Conservation (phyloP, 2,888 invertebrate genomes). For the Cacoxenus indagator region DNA sequence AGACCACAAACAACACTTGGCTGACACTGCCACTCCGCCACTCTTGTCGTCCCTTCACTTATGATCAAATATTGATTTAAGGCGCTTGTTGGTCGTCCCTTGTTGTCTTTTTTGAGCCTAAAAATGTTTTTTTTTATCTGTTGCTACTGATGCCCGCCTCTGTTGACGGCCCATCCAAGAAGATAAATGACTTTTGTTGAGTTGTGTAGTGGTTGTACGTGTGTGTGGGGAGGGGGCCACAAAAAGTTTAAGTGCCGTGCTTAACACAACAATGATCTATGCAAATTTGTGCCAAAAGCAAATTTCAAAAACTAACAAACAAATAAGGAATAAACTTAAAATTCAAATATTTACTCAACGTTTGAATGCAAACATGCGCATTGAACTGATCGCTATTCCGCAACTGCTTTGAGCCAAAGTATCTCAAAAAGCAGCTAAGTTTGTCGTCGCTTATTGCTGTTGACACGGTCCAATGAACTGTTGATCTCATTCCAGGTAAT, state of each 20-base stretch:
- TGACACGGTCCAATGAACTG: not conserved
- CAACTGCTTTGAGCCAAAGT: not conserved
- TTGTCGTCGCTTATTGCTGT: not conserved
- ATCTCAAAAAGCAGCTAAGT: not conserved
- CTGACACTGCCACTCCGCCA: not conserved
- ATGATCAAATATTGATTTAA: constrained; percentile 12
- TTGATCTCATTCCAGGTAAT: not conserved
- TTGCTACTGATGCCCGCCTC: constrained; percentile 24
- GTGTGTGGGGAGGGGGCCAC: not conserved
- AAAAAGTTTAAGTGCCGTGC: too few relatives aligned
- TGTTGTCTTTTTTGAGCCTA: not conserved
- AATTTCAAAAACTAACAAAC: not conserved
- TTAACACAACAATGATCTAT: constrained; percentile 30
- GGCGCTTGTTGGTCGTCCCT: not conserved
- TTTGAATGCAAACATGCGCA: not conserved
- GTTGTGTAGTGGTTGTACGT: not conserved
- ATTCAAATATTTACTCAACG: not conserved
- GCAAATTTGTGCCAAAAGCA: not conserved
- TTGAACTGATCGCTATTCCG: not conserved
- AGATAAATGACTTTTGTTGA: constrained; percentile 24
- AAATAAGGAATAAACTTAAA: not conserved
- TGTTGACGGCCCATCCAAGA: not conserved
- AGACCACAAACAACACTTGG: constrained; percentile 42
- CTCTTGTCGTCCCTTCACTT: constrained; percentile 17
- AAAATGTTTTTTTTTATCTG: constrained; percentile 30